Conservation (phyloP, 2,888 invertebrate genomes). For the Napeogenes sylphis region DNA sequence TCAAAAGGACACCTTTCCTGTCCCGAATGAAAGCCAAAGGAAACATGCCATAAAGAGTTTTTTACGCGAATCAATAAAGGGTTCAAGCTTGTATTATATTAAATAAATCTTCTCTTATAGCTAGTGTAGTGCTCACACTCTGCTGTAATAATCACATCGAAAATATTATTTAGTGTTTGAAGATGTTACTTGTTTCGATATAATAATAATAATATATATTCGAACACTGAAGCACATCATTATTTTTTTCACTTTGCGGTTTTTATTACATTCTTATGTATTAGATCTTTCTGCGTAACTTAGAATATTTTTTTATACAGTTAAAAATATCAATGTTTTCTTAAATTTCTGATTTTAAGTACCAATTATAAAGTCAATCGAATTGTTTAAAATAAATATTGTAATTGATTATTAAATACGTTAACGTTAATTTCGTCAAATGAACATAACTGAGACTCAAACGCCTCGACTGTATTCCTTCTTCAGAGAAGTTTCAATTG, state of each 20-base stretch:
- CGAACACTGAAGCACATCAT: no score
- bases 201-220: no score
- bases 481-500: slow-evolving; percentile 63
- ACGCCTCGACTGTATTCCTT: slow-evolving; percentile 61
- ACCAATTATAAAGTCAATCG: no score
- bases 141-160: background rate
- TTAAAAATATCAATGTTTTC: no score
- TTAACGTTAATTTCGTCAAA: slow-evolving; percentile 41
- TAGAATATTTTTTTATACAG: no score
- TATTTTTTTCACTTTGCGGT: no score
- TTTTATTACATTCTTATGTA: no score
- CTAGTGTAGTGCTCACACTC: no score
- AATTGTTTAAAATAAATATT: background rate
- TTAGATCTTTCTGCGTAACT: no score
- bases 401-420: background rate
- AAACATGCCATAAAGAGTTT: slow-evolving; percentile 59
- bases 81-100: slow-evolving; percentile 10
- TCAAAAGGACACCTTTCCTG: slow-evolving; percentile 68
- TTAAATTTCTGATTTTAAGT: no score
- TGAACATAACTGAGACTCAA: slow-evolving; percentile 53
- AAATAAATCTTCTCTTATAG: background rate
- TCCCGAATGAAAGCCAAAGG: slow-evolving; percentile 61
- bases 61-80: slow-evolving; percentile 32
- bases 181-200: no score
- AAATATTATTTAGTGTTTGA: slow-evolving; percentile 3